Evolutionary conservation across 1,140 invertebrate genomes (phyloP).

Genomic region (Triops cancriformis): DNA sequence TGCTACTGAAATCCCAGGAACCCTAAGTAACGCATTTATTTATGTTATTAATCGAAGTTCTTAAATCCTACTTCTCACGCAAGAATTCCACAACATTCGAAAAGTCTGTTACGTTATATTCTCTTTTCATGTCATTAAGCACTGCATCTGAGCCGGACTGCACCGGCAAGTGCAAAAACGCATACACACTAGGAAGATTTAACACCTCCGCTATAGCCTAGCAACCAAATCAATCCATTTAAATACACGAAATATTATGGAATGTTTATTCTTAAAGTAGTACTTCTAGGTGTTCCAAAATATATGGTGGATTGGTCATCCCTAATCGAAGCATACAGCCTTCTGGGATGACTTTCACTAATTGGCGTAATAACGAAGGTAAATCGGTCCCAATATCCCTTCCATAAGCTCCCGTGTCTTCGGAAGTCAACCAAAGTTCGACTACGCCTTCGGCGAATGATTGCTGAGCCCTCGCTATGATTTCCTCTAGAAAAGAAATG

Average conservation of each 20-base stretch:
- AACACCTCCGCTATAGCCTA: constrained; percentile 82
- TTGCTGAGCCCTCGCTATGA: constrained; percentile 65
- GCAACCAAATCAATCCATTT: not conserved
- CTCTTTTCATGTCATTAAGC: constrained; percentile 89
- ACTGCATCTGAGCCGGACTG: constrained; percentile 93
- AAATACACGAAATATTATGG: not conserved
- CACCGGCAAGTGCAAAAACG: constrained; percentile 94
- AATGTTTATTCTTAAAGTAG: not conserved
- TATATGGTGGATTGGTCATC: constrained; percentile 99
- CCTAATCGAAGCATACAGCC: constrained; percentile 80
- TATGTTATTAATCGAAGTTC: not conserved
- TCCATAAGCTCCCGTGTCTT: constrained; percentile 96
- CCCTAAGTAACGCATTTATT: constrained; percentile 44
- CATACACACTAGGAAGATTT: constrained; percentile 78
- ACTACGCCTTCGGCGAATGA: constrained; percentile 87
- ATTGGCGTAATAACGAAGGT: constrained; percentile 71
- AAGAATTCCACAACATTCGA: constrained; percentile 80
- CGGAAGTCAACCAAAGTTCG: constrained; percentile 97
- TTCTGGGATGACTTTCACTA: constrained; percentile 85
- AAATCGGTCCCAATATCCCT: constrained; percentile 82
- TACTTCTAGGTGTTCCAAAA: constrained; percentile 80
- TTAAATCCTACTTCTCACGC: constrained; percentile 50
- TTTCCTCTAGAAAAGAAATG: constrained; percentile 51
- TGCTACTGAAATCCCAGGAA: constrained; percentile 82
- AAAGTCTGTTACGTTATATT: constrained; percentile 84